Base-by-base conservation (phyloP, 2,888 invertebrate species). In the Sabellastarte sp. region DNA sequence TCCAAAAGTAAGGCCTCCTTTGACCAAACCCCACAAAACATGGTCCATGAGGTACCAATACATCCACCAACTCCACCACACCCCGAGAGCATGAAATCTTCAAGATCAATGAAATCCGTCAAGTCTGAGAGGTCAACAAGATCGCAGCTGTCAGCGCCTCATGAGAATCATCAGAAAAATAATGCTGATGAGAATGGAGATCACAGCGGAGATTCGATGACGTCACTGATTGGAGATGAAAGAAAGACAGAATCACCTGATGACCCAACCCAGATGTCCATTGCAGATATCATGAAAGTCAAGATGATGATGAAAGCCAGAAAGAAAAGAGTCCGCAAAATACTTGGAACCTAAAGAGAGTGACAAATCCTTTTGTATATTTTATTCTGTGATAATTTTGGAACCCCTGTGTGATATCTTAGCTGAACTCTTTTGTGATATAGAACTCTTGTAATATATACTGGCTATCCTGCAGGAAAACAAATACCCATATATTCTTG, bases 271-370 rank as follows among this genome's bases (percentile, higher is more conserved):
- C 26, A 26, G 5, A 63, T 64, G 63, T 61, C 66, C 29, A 66
- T 66, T 52, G 51, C 61, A 10, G 67, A 64, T 29, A 67, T 67
- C n/a, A 61, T 67, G 26, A 64, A 62, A 31, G 50, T 53, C 41
- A 66, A 66, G 50, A 55, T 66, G 63, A 57, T 33, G 28, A 59
- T 64, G 57, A 66, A 65, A 31, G 55, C 51, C 10, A 55, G 65
- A 28, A 62, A 65, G 57, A 64, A 61, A 41, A 52, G 20, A 20
- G 41, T 41, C 20, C 41, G 41, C 41, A 41, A 41, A 41, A 41
- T 41, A 10, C 41, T 41, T 10, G 10, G 10, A 15, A 41, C 10
- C 20, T 41, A 41, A 41, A 41, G 20, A 10, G 41, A 20, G 41
- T 41, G 41, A n/a, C n/a, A n/a, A n/a, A n/a, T n/a, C n/a, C n/a